phyloP scores from a whole-genome alignment of 2,113 vertebrate species.

The Cheirogaleus medius region DNA sequence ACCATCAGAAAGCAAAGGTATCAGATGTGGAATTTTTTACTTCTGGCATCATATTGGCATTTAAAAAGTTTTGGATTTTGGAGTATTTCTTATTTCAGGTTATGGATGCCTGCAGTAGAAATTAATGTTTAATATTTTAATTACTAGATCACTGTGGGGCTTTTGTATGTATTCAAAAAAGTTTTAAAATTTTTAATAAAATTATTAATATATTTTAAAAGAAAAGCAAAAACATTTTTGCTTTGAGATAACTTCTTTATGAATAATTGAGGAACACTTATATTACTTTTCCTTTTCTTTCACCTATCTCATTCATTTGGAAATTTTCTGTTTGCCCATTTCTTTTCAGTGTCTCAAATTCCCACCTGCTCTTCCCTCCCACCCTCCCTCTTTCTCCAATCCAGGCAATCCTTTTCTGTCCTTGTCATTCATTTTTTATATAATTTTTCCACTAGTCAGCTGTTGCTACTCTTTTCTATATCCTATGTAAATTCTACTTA shows the following conservation, averaged over 20 bases:
- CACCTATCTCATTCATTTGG: neutral
- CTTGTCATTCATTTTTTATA: neutral
- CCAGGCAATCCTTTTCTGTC: neutral
- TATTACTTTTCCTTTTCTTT: neutral
- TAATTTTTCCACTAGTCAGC: neutral
- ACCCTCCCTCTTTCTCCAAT: fast-evolving
- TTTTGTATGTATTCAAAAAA: neutral
- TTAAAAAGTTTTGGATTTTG: neutral
- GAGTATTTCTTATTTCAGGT: neutral
- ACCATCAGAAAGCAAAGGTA: neutral
- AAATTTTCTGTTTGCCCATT: neutral
- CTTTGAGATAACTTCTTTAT: neutral
- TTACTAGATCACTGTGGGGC: neutral
- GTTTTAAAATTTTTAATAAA: neutral
- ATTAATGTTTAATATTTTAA: neutral
- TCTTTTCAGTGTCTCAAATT: neutral
- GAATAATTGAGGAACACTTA: neutral
- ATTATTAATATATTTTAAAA: constrained; percentile 32
- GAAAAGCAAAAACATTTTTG: neutral
- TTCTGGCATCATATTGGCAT: neutral
- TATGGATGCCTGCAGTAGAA: neutral
- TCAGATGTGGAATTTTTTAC: neutral
- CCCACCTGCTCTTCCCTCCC: neutral
- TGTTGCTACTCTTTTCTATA: neutral
- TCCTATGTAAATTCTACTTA: constrained; percentile 22